phyloP scores from a whole-genome alignment of 2,888 invertebrate species.

The Diarsia brunnea region DNA sequence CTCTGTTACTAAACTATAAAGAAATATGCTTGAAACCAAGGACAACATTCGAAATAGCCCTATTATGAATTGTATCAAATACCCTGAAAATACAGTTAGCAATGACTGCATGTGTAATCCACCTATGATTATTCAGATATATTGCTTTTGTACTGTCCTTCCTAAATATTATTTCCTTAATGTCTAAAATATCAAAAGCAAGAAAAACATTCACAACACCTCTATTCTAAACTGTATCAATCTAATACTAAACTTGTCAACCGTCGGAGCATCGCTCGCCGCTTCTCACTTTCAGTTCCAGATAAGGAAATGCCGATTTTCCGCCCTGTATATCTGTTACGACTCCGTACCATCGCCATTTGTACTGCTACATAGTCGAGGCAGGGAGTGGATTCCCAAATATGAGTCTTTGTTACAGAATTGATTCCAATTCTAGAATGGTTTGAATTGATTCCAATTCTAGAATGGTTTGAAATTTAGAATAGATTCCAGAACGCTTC shows the following conservation, averaged over 20 bases:
- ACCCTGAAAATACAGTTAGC: constrained; percentile 11
- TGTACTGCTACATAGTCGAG: constrained; percentile 52
- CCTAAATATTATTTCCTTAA: too few relatives aligned
- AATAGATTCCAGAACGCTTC: constrained; percentile 51
- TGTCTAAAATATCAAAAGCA: neutral
- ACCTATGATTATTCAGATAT: neutral
- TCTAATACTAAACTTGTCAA: constrained; percentile 19
- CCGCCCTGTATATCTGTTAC: constrained; percentile 67
- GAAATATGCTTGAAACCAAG: neutral
- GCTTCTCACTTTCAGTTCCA: constrained; percentile 49
- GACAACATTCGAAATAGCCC: neutral
- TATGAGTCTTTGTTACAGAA: constrained; percentile 62
- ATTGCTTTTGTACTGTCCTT: neutral
- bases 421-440: constrained; percentile 59
- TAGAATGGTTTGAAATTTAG: constrained; percentile 57
- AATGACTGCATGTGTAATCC: constrained; percentile 1
- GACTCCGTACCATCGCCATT: constrained; percentile 45
- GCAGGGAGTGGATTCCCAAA: constrained; percentile 57
- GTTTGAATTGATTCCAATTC: constrained; percentile 58
- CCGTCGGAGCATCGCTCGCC: constrained; percentile 37
- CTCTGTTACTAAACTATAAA: neutral
- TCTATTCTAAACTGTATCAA: constrained; percentile 9
- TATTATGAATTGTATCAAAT: constrained; percentile 9
- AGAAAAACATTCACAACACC: neutral
- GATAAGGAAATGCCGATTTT: constrained; percentile 75